Conservation (phyloP, 2,113 vertebrate genomes). For the Grallaria varia region DNA sequence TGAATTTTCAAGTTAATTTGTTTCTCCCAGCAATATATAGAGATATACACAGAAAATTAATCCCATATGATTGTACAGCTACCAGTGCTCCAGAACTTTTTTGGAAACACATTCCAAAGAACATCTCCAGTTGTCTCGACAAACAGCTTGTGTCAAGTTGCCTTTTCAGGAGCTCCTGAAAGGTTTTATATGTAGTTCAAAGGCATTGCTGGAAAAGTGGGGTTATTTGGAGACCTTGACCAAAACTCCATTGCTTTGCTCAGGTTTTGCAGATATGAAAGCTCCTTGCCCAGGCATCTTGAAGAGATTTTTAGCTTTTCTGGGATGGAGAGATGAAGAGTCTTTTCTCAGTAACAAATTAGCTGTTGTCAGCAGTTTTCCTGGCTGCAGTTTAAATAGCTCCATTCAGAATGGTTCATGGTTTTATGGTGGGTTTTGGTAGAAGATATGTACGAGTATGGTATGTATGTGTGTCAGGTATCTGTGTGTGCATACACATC, state of each 20-base stretch:
- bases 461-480: not conserved
- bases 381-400: not conserved
- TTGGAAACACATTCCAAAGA: slow-evolving; percentile 46
- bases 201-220: not conserved
- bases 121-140: slow-evolving; percentile 10
- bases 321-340: not conserved
- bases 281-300: not conserved
- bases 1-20: slow-evolving; percentile 48
- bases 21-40: slow-evolving; percentile 18
- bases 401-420: not conserved
- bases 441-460: not conserved
- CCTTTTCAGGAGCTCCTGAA: slow-evolving; percentile 30
- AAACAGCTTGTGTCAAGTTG: slow-evolving; percentile 17
- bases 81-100: slow-evolving; percentile 27
- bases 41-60: slow-evolving; percentile 57
- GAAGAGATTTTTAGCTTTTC: slow-evolving; percentile 2
- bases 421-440: not conserved
- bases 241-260: not conserved
- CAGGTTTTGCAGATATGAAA: not conserved
- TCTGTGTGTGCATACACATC: not conserved
- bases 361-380: slow-evolving; percentile 24
- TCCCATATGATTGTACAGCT: slow-evolving; percentile 52
- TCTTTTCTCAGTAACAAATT: slow-evolving; percentile 2
- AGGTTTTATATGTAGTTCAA: not conserved
- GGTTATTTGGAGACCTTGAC: not conserved